Evolutionary conservation across 2,113 vertebrate species (phyloP).

Genomic region (Carassius gibelio): DNA sequence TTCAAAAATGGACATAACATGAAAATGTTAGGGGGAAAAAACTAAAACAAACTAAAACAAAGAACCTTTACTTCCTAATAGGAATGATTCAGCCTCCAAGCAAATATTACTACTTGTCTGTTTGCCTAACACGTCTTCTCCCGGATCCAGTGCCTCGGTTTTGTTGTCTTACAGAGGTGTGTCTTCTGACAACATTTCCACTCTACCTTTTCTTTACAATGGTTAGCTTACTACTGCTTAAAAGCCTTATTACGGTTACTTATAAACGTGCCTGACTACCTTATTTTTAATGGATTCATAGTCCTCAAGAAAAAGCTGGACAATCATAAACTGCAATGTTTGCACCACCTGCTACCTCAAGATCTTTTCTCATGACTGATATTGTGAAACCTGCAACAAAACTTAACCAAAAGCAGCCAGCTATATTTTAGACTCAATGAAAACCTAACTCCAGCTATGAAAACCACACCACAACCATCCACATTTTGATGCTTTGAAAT

Average conservation of each 20-base stretch:
- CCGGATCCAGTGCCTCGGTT: slow-evolving; percentile 20
- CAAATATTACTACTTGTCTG: slow-evolving; percentile 33
- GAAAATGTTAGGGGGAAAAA: not conserved
- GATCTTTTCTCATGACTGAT: slow-evolving; percentile 33
- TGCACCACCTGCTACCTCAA: slow-evolving; percentile 39
- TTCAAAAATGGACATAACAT: not conserved
- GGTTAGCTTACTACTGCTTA: not conserved
- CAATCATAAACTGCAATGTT: slow-evolving; percentile 6
- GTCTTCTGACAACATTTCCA: slow-evolving; percentile 45
- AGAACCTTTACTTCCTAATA: not conserved
- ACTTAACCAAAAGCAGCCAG: not conserved
- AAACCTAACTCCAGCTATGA: not conserved
- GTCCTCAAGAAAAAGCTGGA: not conserved
- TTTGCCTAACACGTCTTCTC: slow-evolving; percentile 65
- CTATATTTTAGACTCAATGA: not conserved
- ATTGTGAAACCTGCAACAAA: slow-evolving; percentile 9
- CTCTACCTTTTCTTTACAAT: slow-evolving; percentile 34
- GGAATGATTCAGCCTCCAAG: not conserved
- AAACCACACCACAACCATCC: not conserved
- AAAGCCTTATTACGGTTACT: not conserved
- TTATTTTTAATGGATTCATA: not conserved
- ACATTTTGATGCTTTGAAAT: not conserved
- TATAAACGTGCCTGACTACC: not conserved
- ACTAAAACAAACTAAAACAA: not conserved
- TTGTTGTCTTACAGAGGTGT: slow-evolving; percentile 70